Base-by-base conservation (phyloP, 1,140 invertebrate species). In the Conus ventricosus region DNA sequence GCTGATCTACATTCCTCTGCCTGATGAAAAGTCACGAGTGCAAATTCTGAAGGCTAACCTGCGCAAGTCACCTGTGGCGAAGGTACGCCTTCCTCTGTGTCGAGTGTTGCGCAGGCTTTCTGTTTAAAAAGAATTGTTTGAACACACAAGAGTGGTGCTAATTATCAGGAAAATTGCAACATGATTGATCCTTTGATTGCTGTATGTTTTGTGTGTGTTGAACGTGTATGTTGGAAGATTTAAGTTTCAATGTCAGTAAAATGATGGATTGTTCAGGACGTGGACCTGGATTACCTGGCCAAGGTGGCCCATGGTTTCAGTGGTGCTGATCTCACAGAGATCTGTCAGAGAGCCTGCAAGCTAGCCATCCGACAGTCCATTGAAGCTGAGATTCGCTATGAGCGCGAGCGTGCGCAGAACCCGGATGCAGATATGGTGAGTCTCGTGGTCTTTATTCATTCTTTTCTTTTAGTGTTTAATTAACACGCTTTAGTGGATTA, bases 261-360 rank as follows among this genome's bases (percentile, higher is more conserved):
- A 39, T 39, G 39, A 39, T 39, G 39, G 39, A 39, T 39, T 39
- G 1, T 67, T 5, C 84, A 67, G 81, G 75, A 90, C 13, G 81
- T 83, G 63, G 85, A 85, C 63, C 20, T 88, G 63, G 81, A 88
- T 17, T 88, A 67, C 91, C 97, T 99, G 93, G 98, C 99, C 87
- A 99, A 99, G 96, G 98, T 99, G 67, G 98, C 98, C 78, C 97
- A 98, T 92, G 99, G 99, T 60, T 99, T 99, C 96, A 99, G 98
- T 89, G 99, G 99, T 92, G 99, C 99, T 89, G 99, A 99, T 96
- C 96, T 99, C 93, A 99, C 99, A 75, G 99, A 99, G 96, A 99
- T 99, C 93, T 99, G 99, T 96, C 99, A 99, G 96, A 97, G 99
- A 90, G 99, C 99, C 39, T 99, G 99, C 95, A 99, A 99, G 96